Evolutionary conservation across 2,797 vertebrate species (phyloP).

Genomic region (Hylomyscus alleni): DNA sequence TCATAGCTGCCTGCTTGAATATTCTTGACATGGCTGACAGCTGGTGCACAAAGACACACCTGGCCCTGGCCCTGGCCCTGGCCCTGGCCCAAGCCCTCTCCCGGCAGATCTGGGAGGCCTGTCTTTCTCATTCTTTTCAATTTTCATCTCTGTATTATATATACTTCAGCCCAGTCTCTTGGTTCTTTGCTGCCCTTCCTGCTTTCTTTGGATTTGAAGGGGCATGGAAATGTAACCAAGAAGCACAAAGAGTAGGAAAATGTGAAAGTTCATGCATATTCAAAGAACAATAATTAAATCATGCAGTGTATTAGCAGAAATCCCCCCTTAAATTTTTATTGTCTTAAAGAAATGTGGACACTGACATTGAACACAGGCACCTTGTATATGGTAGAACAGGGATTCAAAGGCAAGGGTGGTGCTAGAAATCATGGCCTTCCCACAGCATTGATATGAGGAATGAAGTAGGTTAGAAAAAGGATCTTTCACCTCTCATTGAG

Average conservation of each 20-base stretch:
- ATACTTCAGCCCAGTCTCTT: background rate
- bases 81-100: background rate
- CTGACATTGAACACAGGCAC: background rate
- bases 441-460: background rate
- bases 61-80: background rate
- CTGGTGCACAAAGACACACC: background rate
- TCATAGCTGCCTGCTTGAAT: background rate
- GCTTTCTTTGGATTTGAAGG: background rate
- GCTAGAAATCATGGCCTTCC: background rate
- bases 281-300: background rate
- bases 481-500: background rate
- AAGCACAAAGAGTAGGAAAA: background rate
- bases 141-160: background rate
- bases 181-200: background rate
- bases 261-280: background rate
- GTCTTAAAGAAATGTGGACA: constrained; percentile 15
- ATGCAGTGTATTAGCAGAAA: background rate
- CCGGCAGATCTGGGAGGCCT: background rate
- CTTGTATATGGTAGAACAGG: background rate
- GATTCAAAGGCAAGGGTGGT: background rate
- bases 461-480: background rate
- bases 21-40: background rate
- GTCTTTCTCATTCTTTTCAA: background rate
- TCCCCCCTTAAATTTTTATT: background rate
- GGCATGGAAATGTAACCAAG: background rate